A percentile compares a stretch with the other conserved stretches of the same genome.
These are phyloP conservation scores for Centropus unirufus DNA, from an alignment of 2,113 vertebrate species.

Conservation along the genomic window DNA sequence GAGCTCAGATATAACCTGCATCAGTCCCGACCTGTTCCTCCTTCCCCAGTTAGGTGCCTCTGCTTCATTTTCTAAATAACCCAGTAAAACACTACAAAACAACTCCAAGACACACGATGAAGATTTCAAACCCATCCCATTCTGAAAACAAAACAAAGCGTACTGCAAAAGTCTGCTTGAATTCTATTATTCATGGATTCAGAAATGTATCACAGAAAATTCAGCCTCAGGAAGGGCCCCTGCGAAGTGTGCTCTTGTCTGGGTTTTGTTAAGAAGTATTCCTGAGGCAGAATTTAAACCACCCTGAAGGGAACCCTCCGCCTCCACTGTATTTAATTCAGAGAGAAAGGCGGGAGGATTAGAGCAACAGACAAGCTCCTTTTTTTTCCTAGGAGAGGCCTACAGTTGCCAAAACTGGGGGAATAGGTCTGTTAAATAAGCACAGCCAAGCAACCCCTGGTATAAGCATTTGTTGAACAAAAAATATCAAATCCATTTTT, in stretches of 20 bases:
- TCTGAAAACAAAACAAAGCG: not conserved
- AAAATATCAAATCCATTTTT: not conserved
- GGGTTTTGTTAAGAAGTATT: not conserved
- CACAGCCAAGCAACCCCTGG: not conserved
- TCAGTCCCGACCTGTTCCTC: not conserved
- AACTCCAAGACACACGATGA: not conserved
- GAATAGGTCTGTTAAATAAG: not conserved
- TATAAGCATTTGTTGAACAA: not conserved
- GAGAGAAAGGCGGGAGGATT: not conserved
- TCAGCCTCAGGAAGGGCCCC: not conserved
- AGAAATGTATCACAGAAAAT: not conserved
- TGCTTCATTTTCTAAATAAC: not conserved
- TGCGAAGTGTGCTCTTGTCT: not conserved
- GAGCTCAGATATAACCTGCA: not conserved
- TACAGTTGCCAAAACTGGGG: not conserved
- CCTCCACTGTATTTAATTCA: not conserved
- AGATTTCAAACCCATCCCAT: not conserved
- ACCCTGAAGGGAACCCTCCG: not conserved
- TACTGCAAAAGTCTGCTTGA: not conserved
- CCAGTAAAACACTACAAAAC: not conserved
- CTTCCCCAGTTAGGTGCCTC: not conserved
- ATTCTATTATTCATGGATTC: not conserved
- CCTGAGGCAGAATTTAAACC: not conserved
- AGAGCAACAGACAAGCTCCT: not conserved
- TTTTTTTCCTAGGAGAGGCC: not conserved